Base-by-base conservation (phyloP, 2,888 invertebrate species). In the Linnaemya vulpina region DNA sequence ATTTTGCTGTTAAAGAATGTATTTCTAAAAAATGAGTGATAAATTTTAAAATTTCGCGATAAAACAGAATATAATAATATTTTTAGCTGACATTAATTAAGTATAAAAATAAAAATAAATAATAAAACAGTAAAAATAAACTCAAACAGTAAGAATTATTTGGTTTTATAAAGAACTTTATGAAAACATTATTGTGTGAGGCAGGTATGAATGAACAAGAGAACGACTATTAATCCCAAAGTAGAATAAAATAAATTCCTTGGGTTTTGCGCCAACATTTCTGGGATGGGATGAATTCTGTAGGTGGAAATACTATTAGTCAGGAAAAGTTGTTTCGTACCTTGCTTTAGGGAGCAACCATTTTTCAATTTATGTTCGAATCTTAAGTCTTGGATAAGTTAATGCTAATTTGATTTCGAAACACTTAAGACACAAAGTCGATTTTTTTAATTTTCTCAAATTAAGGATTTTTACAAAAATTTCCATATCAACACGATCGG, bases 1-100 rank as follows among this genome's bases (percentile, higher is more conserved):
- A 62, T 74, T 74, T 60, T 74, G 43, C 11, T 67, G 17, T 53
- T 63, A 11, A 30, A 30, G 51, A 68, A 70, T 53, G 49, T 67
- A 75, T 81, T 60, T 75, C 70, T 17, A 75, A 70, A 40, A 76
- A 74, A 73, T 71, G 82, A 83, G 82, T 83, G 76, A 83, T 83
- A 83, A 82, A 83, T 73, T 49, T 30, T 30, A 35, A 83, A 65
- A 67, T 58, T 77, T 58, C 60, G 30, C 51, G 49, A 62, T 20
- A 38, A 68, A 74, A 78, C 55, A 35, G 9, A 46, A 58, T 53
- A 65, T 43, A 79, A 22, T 43, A 1, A 38, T 82, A 82, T 82
- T 82, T 82, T 82, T 82, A 76, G 70, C 71, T 77, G 65, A 73
- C 40, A 83, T 83, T 55, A 53, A 71, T n/a, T n/a, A 67, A 51